Evolutionary conservation across 2,888 invertebrate species (phyloP).

Genomic region (Callimorpha dominula): DNA sequence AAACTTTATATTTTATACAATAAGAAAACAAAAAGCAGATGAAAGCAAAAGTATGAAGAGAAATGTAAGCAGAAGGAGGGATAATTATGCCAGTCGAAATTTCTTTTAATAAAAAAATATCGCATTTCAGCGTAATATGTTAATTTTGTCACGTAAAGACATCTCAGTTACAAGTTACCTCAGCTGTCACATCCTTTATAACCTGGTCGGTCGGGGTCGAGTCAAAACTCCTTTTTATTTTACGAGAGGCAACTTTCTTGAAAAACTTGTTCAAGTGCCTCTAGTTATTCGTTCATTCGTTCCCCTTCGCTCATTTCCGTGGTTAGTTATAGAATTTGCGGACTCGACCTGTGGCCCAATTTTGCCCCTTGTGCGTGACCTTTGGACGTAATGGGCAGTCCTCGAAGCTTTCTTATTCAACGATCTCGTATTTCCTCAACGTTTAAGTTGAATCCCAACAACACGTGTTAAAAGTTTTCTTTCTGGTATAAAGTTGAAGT

Average conservation of each 20-base stretch:
- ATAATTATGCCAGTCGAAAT: neutral
- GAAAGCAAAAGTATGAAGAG: neutral
- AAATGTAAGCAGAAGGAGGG: neutral
- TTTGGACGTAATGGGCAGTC: slow-evolving; percentile 48
- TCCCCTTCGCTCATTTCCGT: slow-evolving; percentile 48
- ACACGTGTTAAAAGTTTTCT: slow-evolving; percentile 34
- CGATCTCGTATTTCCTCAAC: slow-evolving; percentile 51
- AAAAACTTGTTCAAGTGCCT: slow-evolving; percentile 60
- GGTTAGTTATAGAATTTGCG: slow-evolving; percentile 59
- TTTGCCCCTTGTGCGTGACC: slow-evolving; percentile 56
- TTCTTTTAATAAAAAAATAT: slow-evolving; percentile 12
- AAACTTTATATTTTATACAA: neutral
- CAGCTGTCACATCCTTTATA: slow-evolving; percentile 34
- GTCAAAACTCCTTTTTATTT: slow-evolving; percentile 43
- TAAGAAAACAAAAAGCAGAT: neutral
- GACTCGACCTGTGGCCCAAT: slow-evolving; percentile 56
- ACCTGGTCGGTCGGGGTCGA: slow-evolving; percentile 27
- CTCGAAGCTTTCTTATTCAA: slow-evolving; percentile 52
- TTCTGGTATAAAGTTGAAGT: slow-evolving; percentile 13
- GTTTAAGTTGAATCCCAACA: slow-evolving; percentile 48
- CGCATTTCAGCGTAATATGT: slow-evolving; percentile 5
- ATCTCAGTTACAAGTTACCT: slow-evolving; percentile 15
- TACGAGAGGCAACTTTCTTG: slow-evolving; percentile 55
- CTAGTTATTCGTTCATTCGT: slow-evolving; percentile 42
- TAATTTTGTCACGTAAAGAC: slow-evolving; percentile 22